Evolutionary conservation across 2,113 vertebrate genomes (phyloP).

Genomic region (Chrysochloris asiatica): DNA sequence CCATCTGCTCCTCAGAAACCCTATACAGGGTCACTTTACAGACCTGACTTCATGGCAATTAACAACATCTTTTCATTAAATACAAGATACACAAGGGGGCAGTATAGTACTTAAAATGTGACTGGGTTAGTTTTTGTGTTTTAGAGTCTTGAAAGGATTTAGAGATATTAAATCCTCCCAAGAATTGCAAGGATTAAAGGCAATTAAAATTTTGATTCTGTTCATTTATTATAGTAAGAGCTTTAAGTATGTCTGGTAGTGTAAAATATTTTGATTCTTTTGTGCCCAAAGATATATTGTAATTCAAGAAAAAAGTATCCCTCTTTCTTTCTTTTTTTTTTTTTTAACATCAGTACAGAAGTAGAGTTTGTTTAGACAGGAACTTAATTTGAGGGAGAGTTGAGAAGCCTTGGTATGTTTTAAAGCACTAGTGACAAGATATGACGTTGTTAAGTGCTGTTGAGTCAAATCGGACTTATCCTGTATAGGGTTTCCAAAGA

Average conservation of each 20-base stretch:
- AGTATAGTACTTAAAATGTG: conserved; percentile 65
- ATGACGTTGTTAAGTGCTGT: too few relatives aligned
- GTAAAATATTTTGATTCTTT: neutral
- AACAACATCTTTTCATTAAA: neutral
- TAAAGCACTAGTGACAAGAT: neutral
- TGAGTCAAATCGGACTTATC: too few relatives aligned
- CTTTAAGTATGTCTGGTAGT: conserved; percentile 14
- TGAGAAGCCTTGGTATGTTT: neutral
- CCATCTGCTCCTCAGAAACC: too few relatives aligned
- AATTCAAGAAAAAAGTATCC: neutral
- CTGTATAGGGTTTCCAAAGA: too few relatives aligned
- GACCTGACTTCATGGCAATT: too few relatives aligned
- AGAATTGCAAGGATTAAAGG: conserved; percentile 24
- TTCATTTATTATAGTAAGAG: conserved; percentile 29
- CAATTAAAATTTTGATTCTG: conserved; percentile 29
- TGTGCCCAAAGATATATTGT: neutral
- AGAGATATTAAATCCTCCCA: conserved; percentile 36
- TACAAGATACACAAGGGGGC: conserved; percentile 75
- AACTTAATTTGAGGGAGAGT: neutral
- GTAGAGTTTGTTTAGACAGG: neutral
- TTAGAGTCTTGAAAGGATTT: conserved; percentile 30
- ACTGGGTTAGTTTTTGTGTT: neutral
- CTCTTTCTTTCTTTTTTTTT: neutral
- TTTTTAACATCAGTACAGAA: neutral
- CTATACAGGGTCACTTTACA: too few relatives aligned